Conservation (phyloP, 2,797 vertebrate species). For the Myotis planiceps region DNA sequence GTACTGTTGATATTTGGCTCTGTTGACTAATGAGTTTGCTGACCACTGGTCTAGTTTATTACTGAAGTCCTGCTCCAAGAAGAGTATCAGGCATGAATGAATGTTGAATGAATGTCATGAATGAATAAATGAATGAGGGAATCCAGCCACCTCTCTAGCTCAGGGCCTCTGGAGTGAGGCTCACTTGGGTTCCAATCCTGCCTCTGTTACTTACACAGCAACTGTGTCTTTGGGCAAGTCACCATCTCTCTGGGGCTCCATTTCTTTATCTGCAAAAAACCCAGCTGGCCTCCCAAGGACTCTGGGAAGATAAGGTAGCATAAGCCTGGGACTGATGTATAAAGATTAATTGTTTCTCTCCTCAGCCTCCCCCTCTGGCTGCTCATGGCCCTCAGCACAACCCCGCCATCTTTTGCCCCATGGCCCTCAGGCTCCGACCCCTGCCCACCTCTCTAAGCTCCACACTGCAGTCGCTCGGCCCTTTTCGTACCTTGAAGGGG, state of each 20-base stretch:
- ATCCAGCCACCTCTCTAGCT: background rate
- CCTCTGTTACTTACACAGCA: background rate
- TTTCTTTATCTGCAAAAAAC: background rate
- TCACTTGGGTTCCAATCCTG: background rate
- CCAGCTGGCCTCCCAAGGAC: background rate
- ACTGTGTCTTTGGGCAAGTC: background rate
- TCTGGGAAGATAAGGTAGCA: background rate
- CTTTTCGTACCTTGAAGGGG: background rate
- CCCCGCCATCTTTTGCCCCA: too few relatives aligned
- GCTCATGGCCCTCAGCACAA: background rate
- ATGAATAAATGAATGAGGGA: background rate
- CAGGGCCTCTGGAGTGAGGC: background rate
- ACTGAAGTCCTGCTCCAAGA: background rate
- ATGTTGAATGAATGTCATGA: background rate
- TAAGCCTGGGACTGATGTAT: background rate
- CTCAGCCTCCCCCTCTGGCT: background rate
- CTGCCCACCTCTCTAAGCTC: background rate
- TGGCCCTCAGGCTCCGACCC: background rate
- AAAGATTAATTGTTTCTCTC: background rate
- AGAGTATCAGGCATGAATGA: background rate
- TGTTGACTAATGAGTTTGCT: too few relatives aligned
- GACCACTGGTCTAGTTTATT: background rate
- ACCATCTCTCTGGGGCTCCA: background rate
- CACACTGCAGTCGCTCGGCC: background rate
- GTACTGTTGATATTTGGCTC: too few relatives aligned